Percentiles rank a stretch among this genome's conserved stretches.
phyloP scores from a whole-genome alignment of 2,888 invertebrate genomes.

The Leucophora obtusa region DNA sequence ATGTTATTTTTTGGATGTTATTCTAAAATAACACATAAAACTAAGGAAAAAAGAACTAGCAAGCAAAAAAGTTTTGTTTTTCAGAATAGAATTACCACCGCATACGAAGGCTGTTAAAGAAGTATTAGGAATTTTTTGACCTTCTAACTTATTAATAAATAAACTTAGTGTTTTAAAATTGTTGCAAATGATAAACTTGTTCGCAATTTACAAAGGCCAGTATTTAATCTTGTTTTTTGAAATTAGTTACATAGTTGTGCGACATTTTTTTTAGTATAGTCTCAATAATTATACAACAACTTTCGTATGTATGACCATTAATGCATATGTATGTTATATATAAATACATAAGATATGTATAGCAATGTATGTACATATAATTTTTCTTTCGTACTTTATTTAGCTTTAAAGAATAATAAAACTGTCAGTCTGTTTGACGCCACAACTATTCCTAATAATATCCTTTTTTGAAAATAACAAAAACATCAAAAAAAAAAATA shows the following conservation, averaged over 20 bases:
- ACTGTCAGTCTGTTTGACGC: conserved; percentile 60
- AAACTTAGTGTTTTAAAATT: too few relatives aligned
- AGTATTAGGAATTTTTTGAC: not conserved
- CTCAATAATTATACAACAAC: not conserved
- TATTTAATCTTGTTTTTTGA: too few relatives aligned
- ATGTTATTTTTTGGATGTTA: not conserved
- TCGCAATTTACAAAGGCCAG: too few relatives aligned
- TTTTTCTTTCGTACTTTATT: conserved; percentile 38
- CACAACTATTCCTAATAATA: conserved; percentile 51
- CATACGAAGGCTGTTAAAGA: not conserved
- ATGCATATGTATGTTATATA: not conserved
- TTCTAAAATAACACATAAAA: conserved; percentile 5
- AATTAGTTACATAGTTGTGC: too few relatives aligned
- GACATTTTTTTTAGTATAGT: too few relatives aligned
- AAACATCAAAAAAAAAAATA: not conserved
- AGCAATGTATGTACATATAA: conserved; percentile 5
- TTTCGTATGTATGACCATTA: not conserved
- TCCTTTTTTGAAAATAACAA: not conserved
- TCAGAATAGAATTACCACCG: not conserved
- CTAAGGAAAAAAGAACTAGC: not conserved
- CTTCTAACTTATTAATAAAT: too few relatives aligned
- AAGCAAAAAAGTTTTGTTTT: conserved; percentile 2
- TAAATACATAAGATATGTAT: not conserved
- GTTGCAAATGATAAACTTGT: too few relatives aligned
- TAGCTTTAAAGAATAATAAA: conserved; percentile 34